Percentiles rank a stretch among this genome's conserved stretches.
Conservation (phyloP, 2,113 vertebrate genomes). For the sheep (Ovis aries) region DNA sequence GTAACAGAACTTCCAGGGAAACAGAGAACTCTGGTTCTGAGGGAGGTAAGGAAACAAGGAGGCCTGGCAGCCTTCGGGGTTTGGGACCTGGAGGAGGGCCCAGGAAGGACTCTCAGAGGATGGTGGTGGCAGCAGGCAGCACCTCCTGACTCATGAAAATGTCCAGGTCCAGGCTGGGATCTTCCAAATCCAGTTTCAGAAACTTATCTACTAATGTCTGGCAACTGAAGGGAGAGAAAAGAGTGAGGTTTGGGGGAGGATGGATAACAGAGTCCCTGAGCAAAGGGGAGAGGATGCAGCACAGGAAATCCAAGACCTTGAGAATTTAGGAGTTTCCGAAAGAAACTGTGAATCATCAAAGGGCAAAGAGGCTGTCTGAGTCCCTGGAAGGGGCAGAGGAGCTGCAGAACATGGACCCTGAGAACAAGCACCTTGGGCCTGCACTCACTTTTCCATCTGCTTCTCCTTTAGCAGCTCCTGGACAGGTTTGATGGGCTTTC, state of each 20-base stretch:
- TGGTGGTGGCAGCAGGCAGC: conserved; percentile 80
- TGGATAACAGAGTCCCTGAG: background rate
- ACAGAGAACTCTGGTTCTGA: background rate
- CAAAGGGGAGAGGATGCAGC: background rate
- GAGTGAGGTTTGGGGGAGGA: background rate
- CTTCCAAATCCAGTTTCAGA: conserved; percentile 89
- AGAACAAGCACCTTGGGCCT: background rate
- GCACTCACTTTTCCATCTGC: conserved; percentile 66
- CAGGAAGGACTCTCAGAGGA: conserved; percentile 67
- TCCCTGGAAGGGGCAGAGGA: background rate
- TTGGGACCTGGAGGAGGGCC: background rate
- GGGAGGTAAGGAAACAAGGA: background rate
- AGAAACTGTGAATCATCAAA: background rate
- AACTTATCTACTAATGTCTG: conserved; percentile 89
- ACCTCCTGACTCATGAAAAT: conserved; percentile 88
- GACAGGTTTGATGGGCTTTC: conserved; percentile 82
- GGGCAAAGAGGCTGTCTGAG: background rate
- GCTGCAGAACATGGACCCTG: background rate
- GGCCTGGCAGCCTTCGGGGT: background rate
- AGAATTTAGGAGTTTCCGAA: background rate
- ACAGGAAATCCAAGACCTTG: background rate
- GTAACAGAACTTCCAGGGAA: conserved; percentile 10
- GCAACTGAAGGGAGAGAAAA: conserved; percentile 78
- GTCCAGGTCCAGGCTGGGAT: conserved; percentile 85
- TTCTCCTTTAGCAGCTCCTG: conserved; percentile 66